Conservation (phyloP, 2,888 invertebrate genomes). For the Synanthedon tipuliformis region DNA sequence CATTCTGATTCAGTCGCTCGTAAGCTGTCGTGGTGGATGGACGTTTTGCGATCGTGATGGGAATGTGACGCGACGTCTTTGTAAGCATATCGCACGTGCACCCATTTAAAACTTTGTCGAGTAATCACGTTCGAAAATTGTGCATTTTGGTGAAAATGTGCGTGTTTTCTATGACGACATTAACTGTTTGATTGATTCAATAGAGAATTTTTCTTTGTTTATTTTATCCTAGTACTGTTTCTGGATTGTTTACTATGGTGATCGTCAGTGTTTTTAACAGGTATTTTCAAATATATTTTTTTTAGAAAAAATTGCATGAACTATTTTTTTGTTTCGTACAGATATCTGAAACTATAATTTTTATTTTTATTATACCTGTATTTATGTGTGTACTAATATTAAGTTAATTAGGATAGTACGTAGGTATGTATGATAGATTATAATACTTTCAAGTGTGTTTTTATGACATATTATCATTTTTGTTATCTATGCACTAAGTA, state of each 20-base stretch:
- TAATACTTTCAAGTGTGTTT: too few species aligned
- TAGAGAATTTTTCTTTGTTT: constrained; percentile 19
- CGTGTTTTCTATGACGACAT: constrained; percentile 28
- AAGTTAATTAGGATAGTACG: too few species aligned
- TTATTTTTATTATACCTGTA: too few species aligned
- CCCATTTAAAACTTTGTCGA: constrained; percentile 17
- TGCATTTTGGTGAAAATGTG: constrained; percentile 55
- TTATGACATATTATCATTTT: too few species aligned
- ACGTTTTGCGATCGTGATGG: constrained; percentile 30
- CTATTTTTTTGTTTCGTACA: too few species aligned
- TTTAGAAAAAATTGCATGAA: too few species aligned
- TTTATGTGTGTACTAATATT: too few species aligned
- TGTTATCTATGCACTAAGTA: too few species aligned
- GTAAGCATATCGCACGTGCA: constrained; percentile 14
- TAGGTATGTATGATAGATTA: too few species aligned
- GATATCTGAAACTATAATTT: too few species aligned
- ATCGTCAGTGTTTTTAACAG: constrained; percentile 67
- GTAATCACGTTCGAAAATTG: constrained; percentile 14
- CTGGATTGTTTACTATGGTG: constrained; percentile 65
- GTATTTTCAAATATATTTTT: constrained; percentile 15
- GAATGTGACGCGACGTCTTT: constrained; percentile 6
- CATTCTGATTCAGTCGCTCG: constrained; percentile 37
- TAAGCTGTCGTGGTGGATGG: constrained; percentile 25
- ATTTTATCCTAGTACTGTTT: not conserved
- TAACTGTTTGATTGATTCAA: constrained; percentile 36